Conservation (phyloP, 2,888 invertebrate genomes). For the Holacanthella duospinosa region DNA sequence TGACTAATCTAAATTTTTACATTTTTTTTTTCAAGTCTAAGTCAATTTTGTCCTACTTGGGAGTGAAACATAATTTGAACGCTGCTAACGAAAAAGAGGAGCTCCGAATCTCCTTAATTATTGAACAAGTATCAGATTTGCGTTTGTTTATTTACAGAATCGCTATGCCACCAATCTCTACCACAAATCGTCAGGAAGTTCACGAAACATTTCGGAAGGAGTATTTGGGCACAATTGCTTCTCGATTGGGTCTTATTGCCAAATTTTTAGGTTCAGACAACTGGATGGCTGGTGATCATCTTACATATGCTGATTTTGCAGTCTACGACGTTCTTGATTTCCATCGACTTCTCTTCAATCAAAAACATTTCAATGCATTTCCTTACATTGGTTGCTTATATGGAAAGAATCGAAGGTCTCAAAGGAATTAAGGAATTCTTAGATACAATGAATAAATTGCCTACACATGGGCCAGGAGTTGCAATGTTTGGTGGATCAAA, state of each 20-base stretch:
- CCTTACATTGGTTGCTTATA: background rate
- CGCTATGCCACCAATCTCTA: background rate
- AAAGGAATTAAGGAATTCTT: background rate
- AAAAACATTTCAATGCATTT: background rate
- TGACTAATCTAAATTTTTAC: background rate
- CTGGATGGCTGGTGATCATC: background rate
- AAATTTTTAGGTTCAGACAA: background rate
- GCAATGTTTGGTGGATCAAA: background rate
- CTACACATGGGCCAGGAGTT: background rate
- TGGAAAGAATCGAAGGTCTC: constrained; percentile 1
- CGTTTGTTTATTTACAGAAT: background rate
- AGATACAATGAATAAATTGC: background rate
- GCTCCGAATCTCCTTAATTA: background rate
- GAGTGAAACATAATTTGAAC: background rate
- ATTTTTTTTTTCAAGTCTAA: background rate
- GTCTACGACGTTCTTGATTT: background rate
- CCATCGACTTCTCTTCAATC: background rate
- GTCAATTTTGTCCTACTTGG: background rate
- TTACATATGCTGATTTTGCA: constrained; percentile 2
- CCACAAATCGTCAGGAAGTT: background rate
- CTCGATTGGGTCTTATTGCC: background rate
- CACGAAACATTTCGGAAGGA: background rate
- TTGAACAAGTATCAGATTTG: background rate
- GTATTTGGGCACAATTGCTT: background rate
- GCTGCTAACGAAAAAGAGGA: background rate